Percentiles rank a stretch among this genome's conserved stretches.
phyloP scores from a whole-genome alignment of 2,888 invertebrate genomes.

The Alentia gelatinosa region DNA sequence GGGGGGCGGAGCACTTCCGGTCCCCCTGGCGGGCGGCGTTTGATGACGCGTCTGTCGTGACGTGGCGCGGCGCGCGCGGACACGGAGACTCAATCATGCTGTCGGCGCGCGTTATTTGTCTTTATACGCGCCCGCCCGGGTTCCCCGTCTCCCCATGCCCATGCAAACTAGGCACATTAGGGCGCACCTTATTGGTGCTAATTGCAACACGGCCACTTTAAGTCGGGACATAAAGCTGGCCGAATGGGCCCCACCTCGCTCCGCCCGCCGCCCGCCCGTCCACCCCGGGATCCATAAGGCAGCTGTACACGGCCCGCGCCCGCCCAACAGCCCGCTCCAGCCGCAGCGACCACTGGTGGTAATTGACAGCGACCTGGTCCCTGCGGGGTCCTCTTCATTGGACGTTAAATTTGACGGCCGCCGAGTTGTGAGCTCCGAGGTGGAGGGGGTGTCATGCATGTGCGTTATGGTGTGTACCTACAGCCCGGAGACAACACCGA shows the following conservation, averaged over 20 bases:
- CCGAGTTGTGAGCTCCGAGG: too few relatives aligned
- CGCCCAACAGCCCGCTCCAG: background rate
- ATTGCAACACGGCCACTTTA: constrained; percentile 10
- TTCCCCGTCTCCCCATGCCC: background rate
- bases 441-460: too few relatives aligned
- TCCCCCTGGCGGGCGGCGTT: background rate
- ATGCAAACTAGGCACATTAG: background rate
- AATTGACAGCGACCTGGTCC: background rate
- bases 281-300: background rate
- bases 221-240: background rate
- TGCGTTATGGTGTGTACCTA: too few relatives aligned
- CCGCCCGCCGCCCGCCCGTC: background rate
- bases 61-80: background rate
- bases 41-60: too few relatives aligned
- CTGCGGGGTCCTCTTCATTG: background rate
- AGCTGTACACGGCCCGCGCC: background rate
- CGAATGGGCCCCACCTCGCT: background rate
- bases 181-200: background rate
- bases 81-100: background rate
- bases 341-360: background rate
- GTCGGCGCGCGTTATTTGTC: background rate
- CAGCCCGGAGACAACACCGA: too few relatives aligned
- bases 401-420: background rate
- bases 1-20: background rate
- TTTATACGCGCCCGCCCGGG: background rate